Conservation (phyloP, 2,113 vertebrate genomes). For the Pavo muticus region DNA sequence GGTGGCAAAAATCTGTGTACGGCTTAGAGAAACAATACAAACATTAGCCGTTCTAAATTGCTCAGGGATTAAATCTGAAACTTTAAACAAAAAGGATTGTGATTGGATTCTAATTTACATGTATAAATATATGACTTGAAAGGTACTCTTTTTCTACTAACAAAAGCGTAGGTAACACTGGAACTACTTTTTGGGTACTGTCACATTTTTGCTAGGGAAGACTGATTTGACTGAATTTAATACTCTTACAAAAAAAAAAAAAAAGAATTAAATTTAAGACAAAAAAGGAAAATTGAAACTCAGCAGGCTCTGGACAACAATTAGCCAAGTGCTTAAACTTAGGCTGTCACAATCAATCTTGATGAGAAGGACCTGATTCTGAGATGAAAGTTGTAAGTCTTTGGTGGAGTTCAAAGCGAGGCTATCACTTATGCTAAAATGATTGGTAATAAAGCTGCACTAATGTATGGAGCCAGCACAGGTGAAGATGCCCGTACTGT, state of each 20-base stretch:
- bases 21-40: neutral
- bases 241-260: neutral
- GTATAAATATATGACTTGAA: neutral
- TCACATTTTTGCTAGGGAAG: slow-evolving; percentile 16
- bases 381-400: neutral
- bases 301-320: neutral
- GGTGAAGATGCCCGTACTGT: neutral
- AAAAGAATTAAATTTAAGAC: neutral
- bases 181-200: neutral
- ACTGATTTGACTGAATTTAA: neutral
- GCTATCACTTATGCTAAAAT: neutral
- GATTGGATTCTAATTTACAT: slow-evolving; percentile 4
- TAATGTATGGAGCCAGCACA: neutral
- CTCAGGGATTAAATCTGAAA: neutral
- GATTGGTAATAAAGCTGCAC: neutral
- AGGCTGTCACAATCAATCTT: neutral
- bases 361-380: neutral
- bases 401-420: neutral
- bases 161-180: slow-evolving; percentile 5
- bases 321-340: slow-evolving; percentile 2
- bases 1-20: neutral
- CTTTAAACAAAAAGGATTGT: neutral
- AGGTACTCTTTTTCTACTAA: neutral
- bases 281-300: slow-evolving; percentile 45
- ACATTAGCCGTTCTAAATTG: neutral